Evolutionary conservation across 2,113 vertebrate species (phyloP).

Genomic region (Malurus cyaneus): DNA sequence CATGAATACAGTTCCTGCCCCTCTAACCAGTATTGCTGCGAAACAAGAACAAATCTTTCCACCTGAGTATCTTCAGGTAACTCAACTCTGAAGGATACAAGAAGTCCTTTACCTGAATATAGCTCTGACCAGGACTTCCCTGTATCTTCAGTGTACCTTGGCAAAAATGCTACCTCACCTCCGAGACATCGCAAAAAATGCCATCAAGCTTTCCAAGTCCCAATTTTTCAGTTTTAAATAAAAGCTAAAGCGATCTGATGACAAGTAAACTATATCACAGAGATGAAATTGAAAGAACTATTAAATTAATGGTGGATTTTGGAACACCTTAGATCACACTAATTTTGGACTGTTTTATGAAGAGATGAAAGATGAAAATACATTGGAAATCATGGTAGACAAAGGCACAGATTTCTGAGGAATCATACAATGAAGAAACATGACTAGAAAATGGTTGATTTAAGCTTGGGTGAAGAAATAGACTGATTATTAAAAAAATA

Average conservation of each 20-base stretch:
- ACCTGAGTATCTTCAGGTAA: background rate
- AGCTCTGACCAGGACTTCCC: background rate
- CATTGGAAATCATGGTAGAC: background rate
- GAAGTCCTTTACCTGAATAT: background rate
- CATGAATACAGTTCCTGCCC: background rate
- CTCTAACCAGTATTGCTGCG: background rate
- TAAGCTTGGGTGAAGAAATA: background rate
- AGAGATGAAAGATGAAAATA: slow-evolving; percentile 11
- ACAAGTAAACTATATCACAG: background rate
- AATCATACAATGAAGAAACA: background rate
- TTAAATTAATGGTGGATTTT: background rate
- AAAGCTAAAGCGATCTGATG: background rate
- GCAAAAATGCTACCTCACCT: background rate
- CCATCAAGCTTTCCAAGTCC: background rate
- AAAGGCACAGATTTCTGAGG: background rate
- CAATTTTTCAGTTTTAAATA: background rate
- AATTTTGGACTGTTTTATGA: background rate
- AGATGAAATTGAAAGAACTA: background rate
- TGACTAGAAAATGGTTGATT: background rate
- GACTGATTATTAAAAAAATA: background rate
- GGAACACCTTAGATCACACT: background rate
- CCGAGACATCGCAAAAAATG: background rate
- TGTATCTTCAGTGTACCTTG: background rate
- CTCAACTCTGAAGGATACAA: background rate
- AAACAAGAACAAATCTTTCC: background rate